phyloP scores from a whole-genome alignment of 2,113 vertebrate genomes.

The Nanorana parkeri region DNA sequence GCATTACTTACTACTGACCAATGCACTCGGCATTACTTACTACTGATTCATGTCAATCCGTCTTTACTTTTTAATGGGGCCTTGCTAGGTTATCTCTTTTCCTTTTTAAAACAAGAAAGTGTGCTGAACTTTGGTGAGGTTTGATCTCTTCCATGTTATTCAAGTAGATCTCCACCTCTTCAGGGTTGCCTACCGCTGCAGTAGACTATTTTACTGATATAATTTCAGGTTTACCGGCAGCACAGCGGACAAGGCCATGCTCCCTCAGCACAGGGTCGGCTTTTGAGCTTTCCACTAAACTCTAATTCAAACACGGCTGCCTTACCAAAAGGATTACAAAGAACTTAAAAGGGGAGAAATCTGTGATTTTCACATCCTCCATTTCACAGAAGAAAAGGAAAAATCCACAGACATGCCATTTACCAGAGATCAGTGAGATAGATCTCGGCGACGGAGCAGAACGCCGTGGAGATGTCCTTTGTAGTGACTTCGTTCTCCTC shows the following conservation, averaged over 20 bases:
- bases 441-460: conserved; percentile 82
- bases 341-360: conserved; percentile 1
- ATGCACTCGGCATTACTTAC: too few species aligned
- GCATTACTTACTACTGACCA: too few species aligned
- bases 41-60: too few species aligned
- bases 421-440: conserved; percentile 85
- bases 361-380: conserved; percentile 32
- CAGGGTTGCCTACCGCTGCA: too few species aligned
- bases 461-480: conserved; percentile 76
- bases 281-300: background rate
- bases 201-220: background rate
- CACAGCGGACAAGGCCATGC: background rate
- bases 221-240: background rate
- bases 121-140: too few species aligned
- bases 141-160: too few species aligned
- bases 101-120: too few species aligned
- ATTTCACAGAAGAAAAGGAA: conserved; percentile 5
- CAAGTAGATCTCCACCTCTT: too few species aligned
- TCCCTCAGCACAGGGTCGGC: background rate
- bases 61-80: too few species aligned
- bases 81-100: too few species aligned
- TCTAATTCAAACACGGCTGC: conserved; percentile 28
- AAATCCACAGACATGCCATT: conserved; percentile 26
- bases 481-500: conserved; percentile 61
- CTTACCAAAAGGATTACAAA: conserved; percentile 35